phyloP scores from a whole-genome alignment of 2,888 invertebrate genomes.

The Cheilosia variabilis region DNA sequence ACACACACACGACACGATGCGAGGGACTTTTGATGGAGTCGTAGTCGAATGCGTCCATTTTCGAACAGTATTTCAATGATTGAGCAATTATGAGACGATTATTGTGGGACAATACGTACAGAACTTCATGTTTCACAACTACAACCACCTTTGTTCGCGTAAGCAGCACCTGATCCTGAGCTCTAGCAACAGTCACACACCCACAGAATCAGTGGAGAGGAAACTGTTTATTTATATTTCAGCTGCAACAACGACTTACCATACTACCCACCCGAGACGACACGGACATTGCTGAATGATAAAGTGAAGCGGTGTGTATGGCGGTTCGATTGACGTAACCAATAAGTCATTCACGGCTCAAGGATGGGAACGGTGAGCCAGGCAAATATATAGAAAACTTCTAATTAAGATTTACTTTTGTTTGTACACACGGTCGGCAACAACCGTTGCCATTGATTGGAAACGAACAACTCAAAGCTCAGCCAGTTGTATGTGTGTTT shows the following conservation, averaged over 20 bases:
- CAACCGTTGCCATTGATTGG: slow-evolving; percentile 35
- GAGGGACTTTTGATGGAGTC: slow-evolving; percentile 9
- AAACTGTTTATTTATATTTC: slow-evolving; percentile 56
- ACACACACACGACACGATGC: neutral
- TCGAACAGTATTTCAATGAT: slow-evolving; percentile 47
- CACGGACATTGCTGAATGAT: slow-evolving; percentile 6
- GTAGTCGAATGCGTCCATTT: slow-evolving; percentile 6
- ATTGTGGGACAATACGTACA: slow-evolving; percentile 39
- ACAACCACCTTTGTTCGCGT: neutral
- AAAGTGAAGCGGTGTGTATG: neutral
- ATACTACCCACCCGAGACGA: slow-evolving; percentile 1
- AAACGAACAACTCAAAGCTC: slow-evolving; percentile 15
- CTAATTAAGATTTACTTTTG: slow-evolving; percentile 43
- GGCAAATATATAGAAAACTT: slow-evolving; percentile 25
- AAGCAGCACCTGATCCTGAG: no score
- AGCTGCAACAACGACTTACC: slow-evolving; percentile 39
- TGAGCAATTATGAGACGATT: slow-evolving; percentile 72
- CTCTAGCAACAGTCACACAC: neutral
- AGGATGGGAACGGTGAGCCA: neutral
- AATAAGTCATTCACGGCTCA: slow-evolving; percentile 44
- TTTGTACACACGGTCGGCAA: slow-evolving; percentile 17
- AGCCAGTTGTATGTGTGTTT: slow-evolving; percentile 16
- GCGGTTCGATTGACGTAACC: slow-evolving; percentile 43
- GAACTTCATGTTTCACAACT: slow-evolving; percentile 14
- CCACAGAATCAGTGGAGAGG: slow-evolving; percentile 28